These are phyloP conservation scores for Semnornis frantzii DNA, from an alignment of 2,113 vertebrate species.

Conservation along the genomic window DNA sequence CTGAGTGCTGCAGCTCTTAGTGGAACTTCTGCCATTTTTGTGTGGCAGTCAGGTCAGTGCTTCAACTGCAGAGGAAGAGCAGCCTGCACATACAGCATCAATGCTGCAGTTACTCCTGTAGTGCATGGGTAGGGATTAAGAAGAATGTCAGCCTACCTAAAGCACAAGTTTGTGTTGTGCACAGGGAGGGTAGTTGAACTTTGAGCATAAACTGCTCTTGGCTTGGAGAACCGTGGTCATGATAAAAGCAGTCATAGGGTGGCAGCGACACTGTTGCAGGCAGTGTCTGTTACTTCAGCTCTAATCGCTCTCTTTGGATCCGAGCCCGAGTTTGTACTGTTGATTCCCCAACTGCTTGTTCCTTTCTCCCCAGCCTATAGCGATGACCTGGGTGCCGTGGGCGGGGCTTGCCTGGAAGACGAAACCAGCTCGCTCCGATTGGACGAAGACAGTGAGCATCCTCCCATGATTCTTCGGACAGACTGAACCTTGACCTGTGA, in stretches of 20 bases:
- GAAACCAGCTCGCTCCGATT: slow-evolving; percentile 86
- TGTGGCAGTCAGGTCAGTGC: neutral
- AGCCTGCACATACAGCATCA: accelerated
- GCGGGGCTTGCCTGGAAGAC: slow-evolving; percentile 89
- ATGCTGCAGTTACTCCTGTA: neutral
- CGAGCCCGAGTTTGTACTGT: neutral
- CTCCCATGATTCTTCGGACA: slow-evolving; percentile 96
- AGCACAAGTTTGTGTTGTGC: neutral
- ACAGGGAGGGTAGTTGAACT: neutral
- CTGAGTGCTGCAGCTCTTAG: neutral
- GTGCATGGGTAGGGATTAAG: neutral
- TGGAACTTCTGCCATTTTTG: neutral
- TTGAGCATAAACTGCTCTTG: neutral
- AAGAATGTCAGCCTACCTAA: neutral
- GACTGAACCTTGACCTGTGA: slow-evolving; percentile 79
- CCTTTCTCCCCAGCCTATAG: slow-evolving; percentile 82
- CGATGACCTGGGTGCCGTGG: slow-evolving; percentile 93
- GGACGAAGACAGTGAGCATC: slow-evolving; percentile 96
- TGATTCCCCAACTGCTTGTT: neutral
- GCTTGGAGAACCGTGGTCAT: neutral
- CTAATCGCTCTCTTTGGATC: neutral
- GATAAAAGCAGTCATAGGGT: neutral
- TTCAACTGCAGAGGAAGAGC: neutral
- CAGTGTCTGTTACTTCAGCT: neutral
- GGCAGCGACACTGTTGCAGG: neutral